These are phyloP conservation scores for Trachelus tabidus DNA, from an alignment of 2,888 invertebrate genomes.

Conservation along the genomic window DNA sequence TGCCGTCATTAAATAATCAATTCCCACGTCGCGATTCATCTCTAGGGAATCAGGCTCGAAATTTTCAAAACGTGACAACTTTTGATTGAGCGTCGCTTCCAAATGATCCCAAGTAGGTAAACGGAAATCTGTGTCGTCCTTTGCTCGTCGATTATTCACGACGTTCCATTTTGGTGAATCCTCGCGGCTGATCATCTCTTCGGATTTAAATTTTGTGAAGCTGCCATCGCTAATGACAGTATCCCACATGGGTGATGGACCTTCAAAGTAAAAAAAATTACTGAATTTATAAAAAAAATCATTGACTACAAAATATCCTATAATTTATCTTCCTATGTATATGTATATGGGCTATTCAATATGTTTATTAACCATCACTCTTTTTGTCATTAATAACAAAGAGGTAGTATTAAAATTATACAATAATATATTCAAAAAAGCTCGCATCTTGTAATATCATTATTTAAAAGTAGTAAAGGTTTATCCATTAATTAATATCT, in stretches of 20 bases:
- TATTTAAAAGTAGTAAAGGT: no score
- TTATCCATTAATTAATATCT: no score
- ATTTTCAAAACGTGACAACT: slow-evolving; percentile 45
- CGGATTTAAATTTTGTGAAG: slow-evolving; percentile 40
- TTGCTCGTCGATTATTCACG: slow-evolving; percentile 4
- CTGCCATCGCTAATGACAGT: slow-evolving; percentile 42
- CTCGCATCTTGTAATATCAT: no score
- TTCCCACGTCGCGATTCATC: slow-evolving; percentile 30
- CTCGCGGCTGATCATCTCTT: slow-evolving; percentile 49
- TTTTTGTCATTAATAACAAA: no score
- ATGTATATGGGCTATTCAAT: no score
- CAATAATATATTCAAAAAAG: no score
- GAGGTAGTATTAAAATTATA: no score
- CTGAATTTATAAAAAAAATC: no score
- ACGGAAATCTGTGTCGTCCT: slow-evolving; percentile 3
- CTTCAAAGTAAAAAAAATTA: slow-evolving; percentile 25
- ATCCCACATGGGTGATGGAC: slow-evolving; percentile 47
- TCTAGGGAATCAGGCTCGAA: slow-evolving; percentile 33
- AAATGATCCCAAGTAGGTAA: slow-evolving; percentile 46
- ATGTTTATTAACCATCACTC: no score
- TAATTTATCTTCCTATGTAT: no score
- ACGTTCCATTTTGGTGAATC: slow-evolving; percentile 47
- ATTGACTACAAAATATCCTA: no score
- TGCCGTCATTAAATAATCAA: slow-evolving; percentile 34
- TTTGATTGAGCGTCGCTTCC: slow-evolving; percentile 49